Evolutionary conservation across 2,888 invertebrate genomes (phyloP).

Genomic region (Zygothrica quintamaculata): DNA sequence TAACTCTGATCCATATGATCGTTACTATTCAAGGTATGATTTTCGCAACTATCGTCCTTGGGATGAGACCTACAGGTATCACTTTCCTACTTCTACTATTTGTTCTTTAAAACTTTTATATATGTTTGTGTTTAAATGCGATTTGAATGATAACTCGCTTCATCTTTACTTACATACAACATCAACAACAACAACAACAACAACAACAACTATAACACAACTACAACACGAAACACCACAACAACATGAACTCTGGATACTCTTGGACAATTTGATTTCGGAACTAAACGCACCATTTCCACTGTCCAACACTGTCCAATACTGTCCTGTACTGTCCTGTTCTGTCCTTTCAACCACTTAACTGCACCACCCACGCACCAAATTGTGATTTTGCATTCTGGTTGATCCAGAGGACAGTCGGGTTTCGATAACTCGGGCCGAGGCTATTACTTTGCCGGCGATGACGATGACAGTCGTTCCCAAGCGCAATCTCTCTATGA

Average conservation of each 20-base stretch:
- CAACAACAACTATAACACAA: conserved; percentile 49
- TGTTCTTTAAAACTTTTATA: conserved; percentile 11
- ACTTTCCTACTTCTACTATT: conserved; percentile 40
- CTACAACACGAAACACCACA: conserved; percentile 49
- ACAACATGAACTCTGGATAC: conserved; percentile 70
- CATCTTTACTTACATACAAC: conserved; percentile 79
- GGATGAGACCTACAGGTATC: conserved; percentile 85
- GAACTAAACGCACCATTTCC: conserved; percentile 53
- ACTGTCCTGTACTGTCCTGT: conserved; percentile 15
- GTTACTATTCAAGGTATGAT: conserved; percentile 83
- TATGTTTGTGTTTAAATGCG: conserved; percentile 19
- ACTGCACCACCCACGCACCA: conserved; percentile 54
- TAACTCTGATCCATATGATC: conserved; percentile 82
- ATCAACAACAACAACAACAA: conserved; percentile 58
- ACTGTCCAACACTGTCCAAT: conserved; percentile 16
- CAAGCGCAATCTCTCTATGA: conserved; percentile 48
- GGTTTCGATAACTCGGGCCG: conserved; percentile 88
- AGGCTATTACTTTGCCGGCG: conserved; percentile 87
- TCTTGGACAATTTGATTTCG: conserved; percentile 44
- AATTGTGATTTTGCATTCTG: conserved; percentile 22
- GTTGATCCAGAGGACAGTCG: conserved; percentile 86
- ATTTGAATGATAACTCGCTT: conserved; percentile 47
- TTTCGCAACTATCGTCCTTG: conserved; percentile 84
- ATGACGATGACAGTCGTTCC: conserved; percentile 82
- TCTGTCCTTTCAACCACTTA: conserved; percentile 32